Conservation (phyloP, 1,140 invertebrate genomes). For the Calliphora vicina region DNA sequence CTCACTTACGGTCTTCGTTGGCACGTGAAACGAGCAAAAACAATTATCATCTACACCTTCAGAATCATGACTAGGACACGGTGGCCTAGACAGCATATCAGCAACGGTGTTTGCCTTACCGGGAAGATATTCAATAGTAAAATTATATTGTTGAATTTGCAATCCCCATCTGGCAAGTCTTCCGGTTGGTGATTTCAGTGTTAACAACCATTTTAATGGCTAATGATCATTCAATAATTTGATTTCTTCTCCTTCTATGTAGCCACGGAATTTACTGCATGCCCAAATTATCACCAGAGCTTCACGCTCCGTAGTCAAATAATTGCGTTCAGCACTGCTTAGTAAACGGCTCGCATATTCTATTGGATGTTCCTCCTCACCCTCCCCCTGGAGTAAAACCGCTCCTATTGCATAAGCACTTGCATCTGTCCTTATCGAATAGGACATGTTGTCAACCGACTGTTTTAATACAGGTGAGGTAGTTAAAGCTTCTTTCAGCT, state of each 20-base stretch:
- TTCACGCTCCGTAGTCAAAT: neutral
- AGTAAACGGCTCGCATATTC: slow-evolving; percentile 63
- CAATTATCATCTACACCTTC: too few species aligned
- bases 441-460: slow-evolving; percentile 47
- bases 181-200: too few species aligned
- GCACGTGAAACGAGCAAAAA: too few species aligned
- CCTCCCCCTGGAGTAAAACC: slow-evolving; percentile 56
- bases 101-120: too few species aligned
- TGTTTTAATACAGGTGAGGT: slow-evolving; percentile 41
- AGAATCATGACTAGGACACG: too few species aligned
- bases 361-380: slow-evolving; percentile 58
- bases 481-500: slow-evolving; percentile 33
- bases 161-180: too few species aligned
- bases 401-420: slow-evolving; percentile 58
- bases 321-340: slow-evolving; percentile 34
- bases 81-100: too few species aligned
- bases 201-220: slow-evolving; percentile 65
- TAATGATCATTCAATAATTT: slow-evolving; percentile 65
- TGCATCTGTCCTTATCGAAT: slow-evolving; percentile 52
- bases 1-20: too few species aligned
- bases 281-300: too few species aligned
- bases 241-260: slow-evolving; percentile 58
- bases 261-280: too few species aligned
- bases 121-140: too few species aligned
- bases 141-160: too few species aligned